Conservation (phyloP, 2,113 vertebrate genomes). For the Lethenteron camtschaticum region DNA sequence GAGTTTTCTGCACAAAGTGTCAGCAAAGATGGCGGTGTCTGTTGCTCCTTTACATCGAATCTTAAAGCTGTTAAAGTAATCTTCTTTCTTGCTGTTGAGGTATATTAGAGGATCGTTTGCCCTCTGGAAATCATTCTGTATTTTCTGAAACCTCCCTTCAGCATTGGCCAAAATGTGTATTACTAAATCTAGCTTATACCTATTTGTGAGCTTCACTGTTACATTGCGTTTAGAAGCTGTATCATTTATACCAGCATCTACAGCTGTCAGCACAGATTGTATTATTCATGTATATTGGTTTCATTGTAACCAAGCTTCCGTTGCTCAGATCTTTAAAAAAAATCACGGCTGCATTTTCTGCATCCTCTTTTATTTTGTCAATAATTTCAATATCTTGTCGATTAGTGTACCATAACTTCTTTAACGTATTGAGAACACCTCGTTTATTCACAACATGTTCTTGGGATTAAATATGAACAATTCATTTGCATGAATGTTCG, state of each 20-base stretch:
- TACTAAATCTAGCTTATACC: conserved; percentile 15
- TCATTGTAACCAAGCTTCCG: conserved; percentile 13
- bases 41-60: conserved; percentile 21
- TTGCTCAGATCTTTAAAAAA: conserved; percentile 11
- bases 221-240: conserved; percentile 8
- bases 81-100: conserved; percentile 18
- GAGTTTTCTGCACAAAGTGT: conserved; percentile 27
- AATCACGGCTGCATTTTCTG: accelerated
- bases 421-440: accelerated
- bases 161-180: conserved; percentile 19
- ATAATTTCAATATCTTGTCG: neutral
- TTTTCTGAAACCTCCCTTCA: conserved; percentile 14
- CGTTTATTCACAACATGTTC: conserved; percentile 9
- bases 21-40: conserved; percentile 19
- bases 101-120: conserved; percentile 18
- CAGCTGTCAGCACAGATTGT: conserved; percentile 12
- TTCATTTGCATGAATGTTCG: conserved; percentile 1
- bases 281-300: conserved; percentile 17
- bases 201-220: conserved; percentile 13
- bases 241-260: conserved; percentile 9
- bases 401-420: accelerated
- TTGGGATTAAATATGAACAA: accelerated
- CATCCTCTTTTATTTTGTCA: accelerated
- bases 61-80: conserved; percentile 23
- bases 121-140: conserved; percentile 16